A percentile compares a stretch with the other conserved stretches of the same genome.
Conservation (phyloP, 2,888 invertebrate species). For the Drosophila anomalata region DNA sequence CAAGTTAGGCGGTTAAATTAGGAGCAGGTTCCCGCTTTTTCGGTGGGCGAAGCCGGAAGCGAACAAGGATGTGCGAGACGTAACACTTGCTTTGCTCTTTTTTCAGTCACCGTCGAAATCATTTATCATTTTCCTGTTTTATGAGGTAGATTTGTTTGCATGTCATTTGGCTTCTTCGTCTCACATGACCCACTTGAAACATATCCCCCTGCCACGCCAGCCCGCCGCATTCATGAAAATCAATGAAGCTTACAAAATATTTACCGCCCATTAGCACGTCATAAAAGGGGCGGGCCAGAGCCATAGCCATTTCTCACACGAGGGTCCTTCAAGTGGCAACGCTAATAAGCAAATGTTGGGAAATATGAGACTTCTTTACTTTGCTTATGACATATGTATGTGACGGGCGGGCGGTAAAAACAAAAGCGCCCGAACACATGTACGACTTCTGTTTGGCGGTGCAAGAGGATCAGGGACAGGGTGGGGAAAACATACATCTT, state of each 20-base stretch:
- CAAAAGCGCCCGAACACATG: constrained; percentile 56
- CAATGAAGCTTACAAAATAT: constrained; percentile 73
- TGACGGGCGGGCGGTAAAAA: constrained; percentile 47
- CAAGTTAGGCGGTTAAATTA: constrained; percentile 25
- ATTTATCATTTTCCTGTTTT: constrained; percentile 20
- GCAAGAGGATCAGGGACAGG: constrained; percentile 5
- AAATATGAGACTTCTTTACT: constrained; percentile 61
- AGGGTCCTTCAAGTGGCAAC: constrained; percentile 64
- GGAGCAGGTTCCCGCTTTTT: constrained; percentile 24
- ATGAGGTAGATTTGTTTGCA: constrained; percentile 2
- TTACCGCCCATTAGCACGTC: constrained; percentile 75
- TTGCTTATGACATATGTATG: constrained; percentile 60
- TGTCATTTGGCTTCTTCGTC: constrained; percentile 26
- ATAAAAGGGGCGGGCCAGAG: constrained; percentile 39
- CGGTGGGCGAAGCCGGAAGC: constrained; percentile 26
- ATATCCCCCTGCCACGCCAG: constrained; percentile 36
- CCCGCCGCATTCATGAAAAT: constrained; percentile 56
- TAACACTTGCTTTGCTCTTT: not conserved
- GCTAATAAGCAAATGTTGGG: constrained; percentile 63
- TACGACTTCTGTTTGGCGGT: constrained; percentile 58
- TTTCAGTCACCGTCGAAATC: not conserved
- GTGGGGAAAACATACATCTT: constrained; percentile 11
- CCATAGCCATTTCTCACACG: constrained; percentile 56
- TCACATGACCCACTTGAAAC: constrained; percentile 63
- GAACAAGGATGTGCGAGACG: not conserved